Conservation (phyloP, 2,888 invertebrate species). For the Drosophila rubida region DNA sequence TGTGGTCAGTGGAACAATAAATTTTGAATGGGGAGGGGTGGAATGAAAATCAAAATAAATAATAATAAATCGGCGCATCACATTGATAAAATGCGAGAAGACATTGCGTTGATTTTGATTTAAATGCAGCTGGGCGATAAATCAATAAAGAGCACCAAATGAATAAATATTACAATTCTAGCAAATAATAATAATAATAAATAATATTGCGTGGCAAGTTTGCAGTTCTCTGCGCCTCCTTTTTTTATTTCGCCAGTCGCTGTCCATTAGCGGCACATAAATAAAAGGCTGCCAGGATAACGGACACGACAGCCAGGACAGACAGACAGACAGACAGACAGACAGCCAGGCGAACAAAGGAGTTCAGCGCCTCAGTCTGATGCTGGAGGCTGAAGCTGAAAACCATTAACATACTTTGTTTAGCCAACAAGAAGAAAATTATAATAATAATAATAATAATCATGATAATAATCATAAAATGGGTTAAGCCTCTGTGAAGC, state of each 20-base stretch:
- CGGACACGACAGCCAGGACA: conserved; percentile 25
- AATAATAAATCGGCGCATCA: conserved; percentile 75
- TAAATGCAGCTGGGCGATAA: conserved; percentile 65
- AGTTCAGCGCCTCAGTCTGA: neutral
- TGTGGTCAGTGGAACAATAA: conserved; percentile 72
- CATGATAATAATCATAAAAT: conserved; percentile 60
- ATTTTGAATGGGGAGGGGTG: conserved; percentile 29
- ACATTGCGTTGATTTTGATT: conserved; percentile 70
- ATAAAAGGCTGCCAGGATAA: conserved; percentile 47
- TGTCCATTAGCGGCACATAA: conserved; percentile 76
- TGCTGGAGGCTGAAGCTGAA: conserved; percentile 9
- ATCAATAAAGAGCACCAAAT: conserved; percentile 69
- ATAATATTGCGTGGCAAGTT: conserved; percentile 64
- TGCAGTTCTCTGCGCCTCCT: conserved; percentile 30
- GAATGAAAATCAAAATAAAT: conserved; percentile 57
- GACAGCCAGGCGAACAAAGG: conserved; percentile 36
- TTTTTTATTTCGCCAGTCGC: conserved; percentile 25
- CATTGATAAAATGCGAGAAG: conserved; percentile 74
- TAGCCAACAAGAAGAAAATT: conserved; percentile 51
- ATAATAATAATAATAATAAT: conserved; percentile 57
- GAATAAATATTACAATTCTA: conserved; percentile 67
- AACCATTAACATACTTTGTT: conserved; percentile 73
- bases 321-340: conserved; percentile 29
- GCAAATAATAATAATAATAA: conserved; percentile 60
- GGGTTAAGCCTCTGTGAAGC: conserved; percentile 55